Evolutionary conservation across 2,888 invertebrate genomes (phyloP).

Genomic region (Eulithis prunata): DNA sequence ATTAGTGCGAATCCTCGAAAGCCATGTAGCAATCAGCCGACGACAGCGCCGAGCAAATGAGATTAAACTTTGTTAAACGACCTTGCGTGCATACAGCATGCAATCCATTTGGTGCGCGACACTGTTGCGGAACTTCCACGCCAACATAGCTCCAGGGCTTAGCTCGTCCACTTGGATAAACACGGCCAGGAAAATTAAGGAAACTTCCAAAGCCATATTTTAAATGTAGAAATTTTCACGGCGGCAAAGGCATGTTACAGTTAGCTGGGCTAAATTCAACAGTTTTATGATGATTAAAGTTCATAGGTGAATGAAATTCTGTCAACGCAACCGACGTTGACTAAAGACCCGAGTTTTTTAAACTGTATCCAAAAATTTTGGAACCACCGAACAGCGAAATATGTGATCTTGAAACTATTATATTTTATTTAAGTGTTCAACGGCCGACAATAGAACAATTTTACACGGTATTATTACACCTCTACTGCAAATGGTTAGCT

Average conservation of each 20-base stretch:
- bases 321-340: too few species aligned
- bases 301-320: too few species aligned
- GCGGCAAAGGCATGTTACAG: too few species aligned
- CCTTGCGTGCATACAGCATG: conserved; percentile 62
- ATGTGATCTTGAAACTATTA: too few species aligned
- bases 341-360: too few species aligned
- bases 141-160: conserved; percentile 12
- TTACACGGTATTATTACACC: conserved; percentile 6
- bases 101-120: conserved; percentile 74
- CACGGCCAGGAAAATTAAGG: background rate
- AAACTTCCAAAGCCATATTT: background rate
- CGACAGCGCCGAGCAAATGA: conserved; percentile 72
- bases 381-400: too few species aligned
- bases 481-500: background rate
- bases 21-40: conserved; percentile 65
- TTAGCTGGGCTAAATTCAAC: too few species aligned
- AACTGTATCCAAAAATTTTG: too few species aligned
- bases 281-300: too few species aligned
- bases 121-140: conserved; percentile 66
- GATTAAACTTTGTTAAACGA: conserved; percentile 82
- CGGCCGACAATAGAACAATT: background rate
- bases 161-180: conserved; percentile 21
- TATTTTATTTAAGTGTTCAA: too few species aligned
- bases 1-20: conserved; percentile 64
- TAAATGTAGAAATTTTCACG: too few species aligned